Evolutionary conservation across 2,888 invertebrate species (phyloP), one percentile per base, ranked within the genome.

Genomic region (Eremobia ochroleuca): DNA sequence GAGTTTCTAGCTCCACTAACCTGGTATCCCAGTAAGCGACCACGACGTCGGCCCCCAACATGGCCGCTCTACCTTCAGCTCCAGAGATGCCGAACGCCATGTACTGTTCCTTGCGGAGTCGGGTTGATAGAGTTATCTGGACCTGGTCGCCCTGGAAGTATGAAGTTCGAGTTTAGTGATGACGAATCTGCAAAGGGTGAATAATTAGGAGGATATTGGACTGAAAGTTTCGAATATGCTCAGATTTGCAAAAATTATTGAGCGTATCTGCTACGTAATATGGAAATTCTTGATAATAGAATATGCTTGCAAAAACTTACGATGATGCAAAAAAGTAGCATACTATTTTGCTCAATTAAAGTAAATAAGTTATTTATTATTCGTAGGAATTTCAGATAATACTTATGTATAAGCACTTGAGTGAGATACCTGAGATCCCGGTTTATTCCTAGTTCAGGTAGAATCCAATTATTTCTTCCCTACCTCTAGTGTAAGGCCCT

Each of bases 21-120:
- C 92, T 93, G 75, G 89, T 92, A 67, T 97, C 96, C 97, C 97
- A 97, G 90, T 98, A 99, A 4, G 98, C 98, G 2, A 99, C 98
- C 0, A 98, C 98, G 8, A 99, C 98, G 90, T 99, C 99, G 0
- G 98, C 98, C 18, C 98, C 98, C 73, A 97, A 94, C 99, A 99
- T 99, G 92, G 98, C 98, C 0, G 98, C 96, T 52, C 97, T 96
- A 25, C 98, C 98, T 90, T 98, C 98, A 59, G 97, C 97, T 0
- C 99, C 99, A 2, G 98, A 98, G 59, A 98, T 95, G 0, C 99
- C 99, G 87, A 99, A 99, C 0, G 99, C 98, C 97, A 99, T 98
- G 94, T 99, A 99, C 92, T 99, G 98, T 91, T 98, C 98, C 89
- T 98, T 98, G 43, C 97, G 97, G 52, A 99, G 98, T 52, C 98